Percentiles rank a stretch among this genome's conserved stretches.
These are phyloP conservation scores for Pseudopodoces humilis DNA, from an alignment of 2,113 vertebrate species.

Conservation along the genomic window DNA sequence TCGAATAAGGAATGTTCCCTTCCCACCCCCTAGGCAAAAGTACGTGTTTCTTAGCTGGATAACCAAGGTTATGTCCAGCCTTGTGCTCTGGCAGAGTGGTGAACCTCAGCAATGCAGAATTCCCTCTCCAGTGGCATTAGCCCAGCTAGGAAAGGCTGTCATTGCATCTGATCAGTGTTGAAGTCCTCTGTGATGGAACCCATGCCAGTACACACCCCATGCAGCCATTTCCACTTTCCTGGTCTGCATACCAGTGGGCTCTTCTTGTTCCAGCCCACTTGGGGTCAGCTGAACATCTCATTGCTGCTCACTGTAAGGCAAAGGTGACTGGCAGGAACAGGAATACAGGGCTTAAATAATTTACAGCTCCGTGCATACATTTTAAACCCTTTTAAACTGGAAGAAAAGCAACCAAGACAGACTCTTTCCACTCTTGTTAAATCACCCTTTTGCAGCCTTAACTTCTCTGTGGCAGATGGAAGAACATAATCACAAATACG, in stretches of 20 bases:
- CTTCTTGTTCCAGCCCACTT: background rate
- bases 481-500: background rate
- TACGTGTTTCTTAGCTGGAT: background rate
- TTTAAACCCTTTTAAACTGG: background rate
- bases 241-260: background rate
- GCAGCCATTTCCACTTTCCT: background rate
- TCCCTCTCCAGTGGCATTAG: background rate
- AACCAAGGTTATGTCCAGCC: background rate
- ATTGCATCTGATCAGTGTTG: background rate
- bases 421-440: background rate
- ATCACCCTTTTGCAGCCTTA: background rate
- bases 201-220: background rate
- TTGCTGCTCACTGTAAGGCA: background rate
- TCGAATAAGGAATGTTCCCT: background rate
- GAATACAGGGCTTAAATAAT: background rate
- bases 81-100: fast-evolving
- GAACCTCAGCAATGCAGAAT: background rate
- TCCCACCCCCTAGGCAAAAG: background rate
- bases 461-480: constrained; percentile 15
- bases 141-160: background rate
- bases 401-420: background rate
- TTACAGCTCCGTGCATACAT: background rate
- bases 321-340: background rate
- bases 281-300: background rate
- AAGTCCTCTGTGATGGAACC: background rate